Conservation (phyloP, 1,140 invertebrate species). For the Ips nitidus region DNA sequence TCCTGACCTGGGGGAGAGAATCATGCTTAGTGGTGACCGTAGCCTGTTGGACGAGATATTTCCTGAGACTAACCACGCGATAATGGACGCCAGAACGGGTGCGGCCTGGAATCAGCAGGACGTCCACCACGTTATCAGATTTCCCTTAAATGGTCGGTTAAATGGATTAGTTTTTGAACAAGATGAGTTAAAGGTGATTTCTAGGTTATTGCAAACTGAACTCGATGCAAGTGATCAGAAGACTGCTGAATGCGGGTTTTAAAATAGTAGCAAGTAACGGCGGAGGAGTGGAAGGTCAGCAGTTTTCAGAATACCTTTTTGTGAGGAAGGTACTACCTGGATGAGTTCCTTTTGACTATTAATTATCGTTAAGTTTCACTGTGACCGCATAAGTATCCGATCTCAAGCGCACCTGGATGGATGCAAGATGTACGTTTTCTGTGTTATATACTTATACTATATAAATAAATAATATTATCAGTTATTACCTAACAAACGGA, state of each 20-base stretch:
- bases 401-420: too few species aligned
- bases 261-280: constrained; percentile 81
- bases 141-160: constrained; percentile 71
- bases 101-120: constrained; percentile 85
- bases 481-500: too few species aligned
- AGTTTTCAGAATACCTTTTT: constrained; percentile 91
- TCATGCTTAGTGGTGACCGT: constrained; percentile 81
- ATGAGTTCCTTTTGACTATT: constrained; percentile 37
- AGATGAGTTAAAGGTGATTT: background rate
- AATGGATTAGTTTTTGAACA: background rate
- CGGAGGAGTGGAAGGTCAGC: constrained; percentile 86
- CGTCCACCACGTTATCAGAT: constrained; percentile 81
- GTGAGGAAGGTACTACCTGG: constrained; percentile 62
- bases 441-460: too few species aligned
- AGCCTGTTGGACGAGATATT: constrained; percentile 80
- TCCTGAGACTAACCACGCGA: constrained; percentile 82
- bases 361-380: background rate
- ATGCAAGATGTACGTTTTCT: too few species aligned
- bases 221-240: constrained; percentile 85
- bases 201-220: constrained; percentile 86
- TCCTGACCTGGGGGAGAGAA: constrained; percentile 84
- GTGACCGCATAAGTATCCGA: background rate
- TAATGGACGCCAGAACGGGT: constrained; percentile 78
- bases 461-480: too few species aligned
- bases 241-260: constrained; percentile 84